Evolutionary conservation across 2,113 vertebrate genomes (phyloP).

Genomic region (Rhinolophus ferrumequinum): DNA sequence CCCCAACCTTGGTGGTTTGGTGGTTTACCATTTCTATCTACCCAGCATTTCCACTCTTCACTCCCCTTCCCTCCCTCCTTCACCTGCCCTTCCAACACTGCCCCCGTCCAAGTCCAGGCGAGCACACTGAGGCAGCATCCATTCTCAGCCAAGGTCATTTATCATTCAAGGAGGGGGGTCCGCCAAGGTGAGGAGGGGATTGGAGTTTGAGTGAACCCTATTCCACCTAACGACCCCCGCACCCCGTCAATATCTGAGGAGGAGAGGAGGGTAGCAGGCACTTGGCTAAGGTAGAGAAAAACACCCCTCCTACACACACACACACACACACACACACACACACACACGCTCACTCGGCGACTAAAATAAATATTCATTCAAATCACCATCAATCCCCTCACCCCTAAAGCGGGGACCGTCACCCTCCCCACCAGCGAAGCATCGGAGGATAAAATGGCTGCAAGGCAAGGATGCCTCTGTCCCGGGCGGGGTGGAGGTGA

Average conservation of each 20-base stretch:
- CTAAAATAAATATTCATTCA: conserved; percentile 17
- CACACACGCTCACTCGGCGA: not conserved
- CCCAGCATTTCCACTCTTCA: not conserved
- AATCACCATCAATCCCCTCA: not conserved
- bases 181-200: not conserved
- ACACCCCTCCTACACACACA: not conserved
- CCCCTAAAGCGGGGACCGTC: not conserved
- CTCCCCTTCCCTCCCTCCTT: not conserved
- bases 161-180: not conserved
- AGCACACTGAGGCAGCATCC: conserved; percentile 31
- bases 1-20: not conserved
- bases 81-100: conserved; percentile 11
- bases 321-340: too few species aligned
- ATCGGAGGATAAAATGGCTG: conserved; percentile 75
- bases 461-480: conserved; percentile 57
- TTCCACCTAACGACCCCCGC: not conserved
- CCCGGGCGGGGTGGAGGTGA: conserved; percentile 17
- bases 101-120: not conserved
- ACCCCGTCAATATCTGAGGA: not conserved
- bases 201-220: not conserved
- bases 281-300: not conserved
- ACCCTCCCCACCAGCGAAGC: conserved; percentile 57
- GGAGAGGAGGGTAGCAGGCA: not conserved
- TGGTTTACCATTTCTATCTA: not conserved
- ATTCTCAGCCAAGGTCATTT: conserved; percentile 76